Base-by-base conservation (phyloP, 2,113 vertebrate species). In the Ammodytes marinus region DNA sequence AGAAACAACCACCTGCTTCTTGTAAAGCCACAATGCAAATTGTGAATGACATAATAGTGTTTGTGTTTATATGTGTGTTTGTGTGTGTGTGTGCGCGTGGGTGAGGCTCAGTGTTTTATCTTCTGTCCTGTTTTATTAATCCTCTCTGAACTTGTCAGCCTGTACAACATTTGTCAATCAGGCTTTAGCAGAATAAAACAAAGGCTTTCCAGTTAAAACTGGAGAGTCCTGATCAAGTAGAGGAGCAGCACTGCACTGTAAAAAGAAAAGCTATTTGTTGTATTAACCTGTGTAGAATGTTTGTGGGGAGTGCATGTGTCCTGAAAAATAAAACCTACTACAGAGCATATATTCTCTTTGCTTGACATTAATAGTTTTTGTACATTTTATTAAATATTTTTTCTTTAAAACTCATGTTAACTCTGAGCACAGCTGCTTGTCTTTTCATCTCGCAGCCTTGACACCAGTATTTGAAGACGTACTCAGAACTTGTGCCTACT, bases 1-100 rank as follows among this genome's bases (percentile, higher is more conserved):
- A 14, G 35, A 74, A 70, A 59, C 66, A 57, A 61, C 74, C 85
- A 81, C 75, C 82, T 88, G 84, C 65, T 81, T 73, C 83, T 50
- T 86, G 80, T 83, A 79, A 60, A 85, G 79, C 75, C 61, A 35
- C 14, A 8, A 69, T 47, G 40, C 69, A 81, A 84, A 87, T 75
- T 53, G 69, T 19, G 35, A 40, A 2, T 77, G 79, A 87, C 79
- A 73, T 77, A 39, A 78, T n/a, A 42, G 12, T 42, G 63, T 57
- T 42, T 72, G 73, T 65, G 39, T 69, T 54, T 54, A 35, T 79
- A 40, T 65, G 42, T 55, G 55, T 27, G 46, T 54, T 53, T 65
- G 52, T 40, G 53, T 57, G 17, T 45, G 53, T 39, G 54, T 52
- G 37, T 55, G 67, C 42, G 39, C 43, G 65, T 17, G 60, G 46